Conservation (phyloP, 2,888 invertebrate genomes). For the Vesta saturnalis region DNA sequence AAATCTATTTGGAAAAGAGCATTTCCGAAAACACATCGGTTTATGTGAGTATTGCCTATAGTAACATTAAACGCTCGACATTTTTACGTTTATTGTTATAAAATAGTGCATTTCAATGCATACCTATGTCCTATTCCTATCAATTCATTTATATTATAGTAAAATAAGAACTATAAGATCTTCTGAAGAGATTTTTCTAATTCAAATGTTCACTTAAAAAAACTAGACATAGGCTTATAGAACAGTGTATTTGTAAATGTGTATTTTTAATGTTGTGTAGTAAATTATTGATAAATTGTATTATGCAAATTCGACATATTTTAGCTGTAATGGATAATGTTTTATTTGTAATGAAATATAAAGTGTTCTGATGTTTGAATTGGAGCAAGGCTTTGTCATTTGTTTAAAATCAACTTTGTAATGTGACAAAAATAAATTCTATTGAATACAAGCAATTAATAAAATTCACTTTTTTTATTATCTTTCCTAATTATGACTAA, state of each 20-base stretch:
- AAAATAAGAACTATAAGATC: conserved; percentile 32
- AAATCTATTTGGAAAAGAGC: conserved; percentile 84
- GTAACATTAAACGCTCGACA: conserved; percentile 11
- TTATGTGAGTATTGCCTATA: conserved; percentile 40
- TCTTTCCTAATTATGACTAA: background rate
- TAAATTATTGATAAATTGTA: conserved; percentile 41
- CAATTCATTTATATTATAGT: conserved; percentile 24
- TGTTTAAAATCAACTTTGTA: conserved; percentile 2
- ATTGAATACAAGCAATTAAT: background rate
- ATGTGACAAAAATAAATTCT: background rate
- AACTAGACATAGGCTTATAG: conserved; percentile 25
- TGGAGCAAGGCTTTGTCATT: conserved; percentile 7
- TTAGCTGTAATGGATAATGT: conserved; percentile 31
- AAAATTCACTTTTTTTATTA: background rate
- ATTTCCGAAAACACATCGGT: conserved; percentile 89
- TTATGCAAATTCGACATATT: conserved; percentile 32
- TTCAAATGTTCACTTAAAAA: conserved; percentile 25
- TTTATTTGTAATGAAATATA: conserved; percentile 17
- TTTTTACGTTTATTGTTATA: conserved; percentile 15
- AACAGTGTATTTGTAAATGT: conserved; percentile 34
- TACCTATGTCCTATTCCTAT: background rate
- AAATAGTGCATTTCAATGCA: background rate
- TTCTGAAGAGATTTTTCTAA: conserved; percentile 36
- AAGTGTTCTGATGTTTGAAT: background rate
- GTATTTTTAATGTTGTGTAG: conserved; percentile 37